Evolutionary conservation across 2,888 invertebrate genomes (phyloP).

Genomic region (Pammene fasciana): DNA sequence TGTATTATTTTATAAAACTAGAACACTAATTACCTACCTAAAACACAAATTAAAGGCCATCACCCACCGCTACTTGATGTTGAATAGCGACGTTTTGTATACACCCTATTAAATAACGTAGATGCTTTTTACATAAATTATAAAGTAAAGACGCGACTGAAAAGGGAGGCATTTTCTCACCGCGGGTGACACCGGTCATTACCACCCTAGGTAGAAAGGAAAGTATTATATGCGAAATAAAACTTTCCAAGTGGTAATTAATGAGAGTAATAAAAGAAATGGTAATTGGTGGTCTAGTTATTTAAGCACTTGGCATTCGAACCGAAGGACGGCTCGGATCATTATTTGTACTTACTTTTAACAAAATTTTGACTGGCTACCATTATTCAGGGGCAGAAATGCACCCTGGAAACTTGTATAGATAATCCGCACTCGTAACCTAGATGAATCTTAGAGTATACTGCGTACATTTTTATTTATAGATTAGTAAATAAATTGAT

Average conservation of each 20-base stretch:
- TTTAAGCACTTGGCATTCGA: too few relatives aligned
- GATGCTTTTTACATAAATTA: constrained; percentile 65
- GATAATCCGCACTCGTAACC: too few relatives aligned
- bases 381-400: too few relatives aligned
- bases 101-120: constrained; percentile 42
- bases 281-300: neutral
- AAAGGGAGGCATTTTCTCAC: constrained; percentile 62
- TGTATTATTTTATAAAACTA: neutral
- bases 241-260: constrained; percentile 39
- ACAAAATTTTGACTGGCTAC: too few relatives aligned
- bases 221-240: constrained; percentile 50
- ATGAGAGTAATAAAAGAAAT: constrained; percentile 2
- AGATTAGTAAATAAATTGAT: too few relatives aligned
- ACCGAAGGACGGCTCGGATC: too few relatives aligned
- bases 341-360: too few relatives aligned
- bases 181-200: constrained; percentile 69
- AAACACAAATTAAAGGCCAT: constrained; percentile 5
- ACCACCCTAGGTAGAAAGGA: constrained; percentile 55
- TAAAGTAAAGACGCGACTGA: constrained; percentile 61
- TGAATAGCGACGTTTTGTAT: constrained; percentile 36
- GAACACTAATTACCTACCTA: constrained; percentile 7
- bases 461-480: too few relatives aligned
- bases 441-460: too few relatives aligned
- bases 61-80: neutral
- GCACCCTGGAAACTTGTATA: too few relatives aligned